A percentile compares a stretch with the other conserved stretches of the same genome.
Conservation (phyloP, 2,113 vertebrate species). For the Hydrochoerus hydrochaeris region DNA sequence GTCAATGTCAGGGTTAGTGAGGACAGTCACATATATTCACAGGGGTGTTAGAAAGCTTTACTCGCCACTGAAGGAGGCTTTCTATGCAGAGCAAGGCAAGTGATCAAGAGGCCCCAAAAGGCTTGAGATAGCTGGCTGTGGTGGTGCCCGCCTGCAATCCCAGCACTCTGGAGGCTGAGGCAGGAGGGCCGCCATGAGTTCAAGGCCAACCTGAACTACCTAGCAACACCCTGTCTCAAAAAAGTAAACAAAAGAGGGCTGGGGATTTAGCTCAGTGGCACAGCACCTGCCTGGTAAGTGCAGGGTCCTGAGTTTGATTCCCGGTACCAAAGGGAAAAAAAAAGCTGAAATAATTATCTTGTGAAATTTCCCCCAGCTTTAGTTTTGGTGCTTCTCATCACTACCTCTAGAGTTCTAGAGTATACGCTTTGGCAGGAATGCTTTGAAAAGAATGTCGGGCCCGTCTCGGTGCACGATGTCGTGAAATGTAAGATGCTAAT, state of each 20-base stretch:
- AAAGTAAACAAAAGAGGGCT: background rate
- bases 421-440: background rate
- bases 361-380: background rate
- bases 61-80: background rate
- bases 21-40: background rate
- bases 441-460: too few relatives aligned
- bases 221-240: background rate
- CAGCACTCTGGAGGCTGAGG: background rate
- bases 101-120: background rate
- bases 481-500: too few relatives aligned
- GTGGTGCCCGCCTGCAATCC: background rate
- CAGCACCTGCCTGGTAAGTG: too few relatives aligned
- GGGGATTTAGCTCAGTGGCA: too few relatives aligned
- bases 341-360: background rate
- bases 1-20: background rate
- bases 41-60: background rate
- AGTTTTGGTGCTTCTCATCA: background rate
- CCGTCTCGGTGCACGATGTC: too few relatives aligned
- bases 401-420: background rate
- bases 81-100: background rate
- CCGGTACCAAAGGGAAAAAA: too few relatives aligned
- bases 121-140: background rate
- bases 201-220: background rate
- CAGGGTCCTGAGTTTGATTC: too few relatives aligned
- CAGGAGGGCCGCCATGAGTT: background rate